Evolutionary conservation across 37 sponge, comb jelly and placozoan species (phyloP), one percentile per base, ranked within the genome.

Genomic region (Corticium candelabrum): DNA sequence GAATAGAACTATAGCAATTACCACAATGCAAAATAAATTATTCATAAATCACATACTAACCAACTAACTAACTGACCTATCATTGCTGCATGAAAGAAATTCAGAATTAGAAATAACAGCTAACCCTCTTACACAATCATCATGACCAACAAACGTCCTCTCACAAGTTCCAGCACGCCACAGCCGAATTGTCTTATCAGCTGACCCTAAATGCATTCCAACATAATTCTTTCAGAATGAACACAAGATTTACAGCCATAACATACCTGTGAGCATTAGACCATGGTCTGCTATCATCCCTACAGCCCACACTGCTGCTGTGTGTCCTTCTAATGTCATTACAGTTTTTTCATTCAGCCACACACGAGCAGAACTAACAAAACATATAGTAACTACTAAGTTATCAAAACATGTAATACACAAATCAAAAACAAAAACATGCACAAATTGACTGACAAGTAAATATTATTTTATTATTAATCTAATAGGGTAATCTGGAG

Each of bases 361-460:
- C 32, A 70, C 73, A 4, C 73, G 73, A n/a, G 73, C 73, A n/a
- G 73, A n/a, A 33, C 73, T 70, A 11, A 21, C 15, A 50, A 50
- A 50, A 50, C 11, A 50, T 27, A 11, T 11, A 50, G 21, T 50
- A 11, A 50, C 21, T 50, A n/a, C n/a, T n/a, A n/a, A n/a, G n/a
- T n/a, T n/a, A n/a, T n/a, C n/a, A n/a, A n/a, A n/a, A n/a, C n/a
- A n/a, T n/a, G n/a, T n/a, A n/a, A n/a, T n/a, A n/a, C n/a, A n/a
- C n/a, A n/a, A n/a, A n/a, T n/a, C n/a, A n/a, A n/a, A n/a, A n/a
- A n/a, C n/a, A n/a, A n/a, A n/a, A n/a, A n/a, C n/a, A n/a, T n/a
- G n/a, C n/a, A n/a, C n/a, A n/a, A n/a, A n/a, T n/a, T n/a, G n/a
- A n/a, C n/a, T n/a, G n/a, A n/a, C n/a, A n/a, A n/a, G n/a, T n/a